A percentile compares a stretch with the other conserved stretches of the same genome.
Conservation (phyloP, 2,888 invertebrate species). For the Drosophila trichaetosa region DNA sequence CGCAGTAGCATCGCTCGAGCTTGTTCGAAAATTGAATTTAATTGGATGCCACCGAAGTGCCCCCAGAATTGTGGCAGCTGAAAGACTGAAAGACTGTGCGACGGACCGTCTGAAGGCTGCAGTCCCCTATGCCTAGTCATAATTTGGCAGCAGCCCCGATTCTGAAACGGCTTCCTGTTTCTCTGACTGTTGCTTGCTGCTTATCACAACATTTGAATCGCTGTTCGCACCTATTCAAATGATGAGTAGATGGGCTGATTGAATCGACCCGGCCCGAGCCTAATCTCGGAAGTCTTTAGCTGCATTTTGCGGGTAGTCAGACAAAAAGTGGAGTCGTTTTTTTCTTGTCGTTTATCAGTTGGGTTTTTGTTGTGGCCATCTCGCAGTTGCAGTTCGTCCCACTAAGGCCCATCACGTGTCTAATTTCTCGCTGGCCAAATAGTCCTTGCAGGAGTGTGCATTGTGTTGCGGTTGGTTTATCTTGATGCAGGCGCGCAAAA, state of each 20-base stretch:
- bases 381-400: conserved; percentile 26
- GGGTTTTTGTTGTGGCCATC: conserved; percentile 69
- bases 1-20: conserved; percentile 76
- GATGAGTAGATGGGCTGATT: conserved; percentile 66
- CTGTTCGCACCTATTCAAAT: conserved; percentile 78
- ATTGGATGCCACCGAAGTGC: conserved; percentile 76
- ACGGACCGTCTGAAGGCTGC: background rate
- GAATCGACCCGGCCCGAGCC: conserved; percentile 35
- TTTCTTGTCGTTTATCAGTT: conserved; percentile 57
- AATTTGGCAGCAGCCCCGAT: conserved; percentile 64
- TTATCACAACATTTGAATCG: conserved; percentile 66
- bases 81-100: background rate
- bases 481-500: conserved; percentile 79
- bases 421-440: conserved; percentile 80
- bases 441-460: conserved; percentile 64
- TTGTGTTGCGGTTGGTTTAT: conserved; percentile 70
- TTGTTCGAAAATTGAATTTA: conserved; percentile 78
- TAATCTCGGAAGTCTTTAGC: conserved; percentile 58
- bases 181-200: conserved; percentile 12
- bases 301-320: conserved; percentile 39
- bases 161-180: conserved; percentile 59
- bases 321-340: conserved; percentile 51
- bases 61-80: conserved; percentile 42
- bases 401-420: conserved; percentile 69
- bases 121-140: conserved; percentile 69